These are phyloP conservation scores for Coccyzus lansbergi DNA, from an alignment of 2,797 vertebrate genomes.

Conservation along the genomic window DNA sequence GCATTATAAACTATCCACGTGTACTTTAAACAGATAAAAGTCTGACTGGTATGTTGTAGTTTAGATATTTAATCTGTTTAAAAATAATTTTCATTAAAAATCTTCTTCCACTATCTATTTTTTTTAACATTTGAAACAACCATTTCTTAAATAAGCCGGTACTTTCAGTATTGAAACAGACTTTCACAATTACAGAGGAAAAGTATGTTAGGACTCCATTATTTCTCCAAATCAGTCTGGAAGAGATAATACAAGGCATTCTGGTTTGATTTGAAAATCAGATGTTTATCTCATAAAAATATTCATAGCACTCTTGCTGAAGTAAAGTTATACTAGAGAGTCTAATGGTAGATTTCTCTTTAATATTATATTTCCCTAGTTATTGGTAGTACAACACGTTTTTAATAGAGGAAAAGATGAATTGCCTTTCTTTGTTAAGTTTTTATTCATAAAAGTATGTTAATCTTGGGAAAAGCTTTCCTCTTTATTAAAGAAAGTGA, in stretches of 20 bases:
- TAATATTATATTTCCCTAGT: background rate
- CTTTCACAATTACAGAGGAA: background rate
- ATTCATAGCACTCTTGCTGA: background rate
- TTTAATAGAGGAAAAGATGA: background rate
- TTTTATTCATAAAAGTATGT: slow-evolving; percentile 13
- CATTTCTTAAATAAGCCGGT: background rate
- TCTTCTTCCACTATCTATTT: background rate
- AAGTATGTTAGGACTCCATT: background rate
- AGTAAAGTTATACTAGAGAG: background rate
- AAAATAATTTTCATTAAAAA: background rate
- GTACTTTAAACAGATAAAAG: background rate
- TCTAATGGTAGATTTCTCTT: background rate
- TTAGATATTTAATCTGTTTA: background rate
- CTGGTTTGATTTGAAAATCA: background rate
- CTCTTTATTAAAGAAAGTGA: background rate
- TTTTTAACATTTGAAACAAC: background rate
- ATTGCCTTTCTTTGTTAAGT: slow-evolving; percentile 27
- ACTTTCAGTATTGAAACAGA: background rate
- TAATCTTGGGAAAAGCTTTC: background rate
- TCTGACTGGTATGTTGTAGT: background rate
- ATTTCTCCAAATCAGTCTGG: background rate
- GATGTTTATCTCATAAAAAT: background rate
- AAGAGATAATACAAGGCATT: background rate
- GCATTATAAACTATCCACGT: background rate
- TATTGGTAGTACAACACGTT: background rate